These are phyloP conservation scores for Pecten maximus DNA, from an alignment of 2,888 invertebrate genomes.

Conservation along the genomic window DNA sequence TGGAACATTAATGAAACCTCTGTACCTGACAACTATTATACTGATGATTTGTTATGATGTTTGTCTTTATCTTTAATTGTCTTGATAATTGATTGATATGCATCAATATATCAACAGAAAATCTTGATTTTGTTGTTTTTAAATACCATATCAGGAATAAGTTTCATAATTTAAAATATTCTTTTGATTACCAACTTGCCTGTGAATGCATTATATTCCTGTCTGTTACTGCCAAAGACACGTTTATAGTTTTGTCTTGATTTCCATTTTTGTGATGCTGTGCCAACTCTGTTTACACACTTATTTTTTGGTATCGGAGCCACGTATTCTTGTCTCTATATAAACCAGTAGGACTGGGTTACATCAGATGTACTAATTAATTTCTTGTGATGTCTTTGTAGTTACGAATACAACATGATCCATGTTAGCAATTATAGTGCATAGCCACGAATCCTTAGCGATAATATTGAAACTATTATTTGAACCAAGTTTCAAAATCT, in stretches of 20 bases:
- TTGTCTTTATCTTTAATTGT: neutral
- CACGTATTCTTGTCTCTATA: neutral
- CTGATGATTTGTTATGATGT: neutral
- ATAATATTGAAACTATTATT: neutral
- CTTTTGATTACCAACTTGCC: neutral
- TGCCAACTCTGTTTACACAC: neutral
- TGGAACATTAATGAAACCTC: neutral
- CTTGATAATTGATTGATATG: too few species aligned
- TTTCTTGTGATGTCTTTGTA: conserved; percentile 4
- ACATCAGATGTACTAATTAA: neutral
- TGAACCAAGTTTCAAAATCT: neutral
- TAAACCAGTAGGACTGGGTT: neutral
- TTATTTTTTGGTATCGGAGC: neutral
- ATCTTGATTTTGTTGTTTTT: neutral
- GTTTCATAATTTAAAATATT: neutral
- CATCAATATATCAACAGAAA: neutral
- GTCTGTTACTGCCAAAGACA: neutral
- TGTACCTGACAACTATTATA: neutral
- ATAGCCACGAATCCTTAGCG: neutral
- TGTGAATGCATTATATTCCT: neutral
- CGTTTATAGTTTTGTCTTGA: neutral
- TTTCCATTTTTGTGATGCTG: conserved; percentile 30
- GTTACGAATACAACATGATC: neutral
- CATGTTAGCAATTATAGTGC: neutral
- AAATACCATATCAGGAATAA: neutral